These are phyloP conservation scores for Holacanthus passer DNA, from an alignment of 2,113 vertebrate genomes.

Conservation along the genomic window DNA sequence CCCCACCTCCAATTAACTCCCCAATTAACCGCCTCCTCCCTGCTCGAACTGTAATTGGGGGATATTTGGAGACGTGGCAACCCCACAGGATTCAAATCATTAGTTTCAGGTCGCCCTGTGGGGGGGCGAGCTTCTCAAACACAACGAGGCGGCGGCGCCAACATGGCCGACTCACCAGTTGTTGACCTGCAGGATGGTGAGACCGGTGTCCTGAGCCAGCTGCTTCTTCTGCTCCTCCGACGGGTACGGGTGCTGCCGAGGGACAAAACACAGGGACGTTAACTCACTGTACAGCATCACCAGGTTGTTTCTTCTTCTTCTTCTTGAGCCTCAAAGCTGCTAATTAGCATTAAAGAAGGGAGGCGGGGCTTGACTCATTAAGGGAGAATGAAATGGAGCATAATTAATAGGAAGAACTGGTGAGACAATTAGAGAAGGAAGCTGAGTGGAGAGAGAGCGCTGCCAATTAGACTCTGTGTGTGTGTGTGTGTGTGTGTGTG, in stretches of 20 bases:
- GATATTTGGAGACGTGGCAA: background rate
- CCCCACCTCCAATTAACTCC: constrained; percentile 21
- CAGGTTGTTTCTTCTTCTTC: constrained; percentile 26
- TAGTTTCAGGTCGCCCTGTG: constrained; percentile 67
- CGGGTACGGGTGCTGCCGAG: constrained; percentile 93
- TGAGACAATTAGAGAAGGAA: constrained; percentile 93
- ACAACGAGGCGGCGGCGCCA: constrained; percentile 50
- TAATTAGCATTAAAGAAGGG: constrained; percentile 86
- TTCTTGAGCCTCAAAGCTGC: constrained; percentile 63
- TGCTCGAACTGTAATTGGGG: constrained; percentile 4
- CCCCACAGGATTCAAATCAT: constrained; percentile 64
- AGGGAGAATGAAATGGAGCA: constrained; percentile 89
- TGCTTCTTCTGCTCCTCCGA: constrained; percentile 99
- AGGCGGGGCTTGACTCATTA: constrained; percentile 90
- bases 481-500: constrained; percentile 6
- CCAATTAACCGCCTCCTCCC: constrained; percentile 18
- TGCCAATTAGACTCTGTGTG: constrained; percentile 75
- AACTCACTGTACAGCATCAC: background rate
- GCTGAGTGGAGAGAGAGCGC: constrained; percentile 89
- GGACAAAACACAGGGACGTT: constrained; percentile 62
- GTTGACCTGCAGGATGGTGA: constrained; percentile 98
- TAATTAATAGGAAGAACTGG: constrained; percentile 91
- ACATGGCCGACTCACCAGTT: constrained; percentile 90
- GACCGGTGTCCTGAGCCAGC: constrained; percentile 95
- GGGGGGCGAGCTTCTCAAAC: background rate